Base-by-base conservation (phyloP, 2,888 invertebrate genomes). In the Nephrotoma guestfalica region DNA sequence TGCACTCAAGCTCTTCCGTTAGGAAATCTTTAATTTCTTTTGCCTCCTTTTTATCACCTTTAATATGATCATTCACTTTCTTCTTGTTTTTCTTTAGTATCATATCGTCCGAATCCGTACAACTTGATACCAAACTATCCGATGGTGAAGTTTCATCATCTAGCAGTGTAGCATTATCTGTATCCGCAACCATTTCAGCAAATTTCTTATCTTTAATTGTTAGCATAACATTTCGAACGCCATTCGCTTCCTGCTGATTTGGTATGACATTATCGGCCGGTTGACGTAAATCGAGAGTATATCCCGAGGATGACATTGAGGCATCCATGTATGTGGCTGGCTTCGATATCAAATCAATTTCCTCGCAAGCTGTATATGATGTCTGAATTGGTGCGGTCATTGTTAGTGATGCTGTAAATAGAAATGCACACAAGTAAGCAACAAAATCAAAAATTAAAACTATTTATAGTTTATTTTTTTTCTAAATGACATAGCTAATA, bases 71-170 rank as follows among this genome's bases (percentile, higher is more conserved):
- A 83, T 71, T 87, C 83, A 86, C 42, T 83, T 83, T 89, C 83
- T 90, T 90, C 87, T 91, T 91, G 88, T 90, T 89, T 87, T 88
- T 88, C 83, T 87, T 87, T 0, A 86, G 88, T 0, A 89, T 90
- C 1, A 89, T 88, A 86, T 90, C 90, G 86, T 92, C 91, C 0
- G 91, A 91, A 84, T 91, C 91, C 5, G 91, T 90, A 9, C 87
- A 87, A 88, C 91, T 91, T 88, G 91, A 91, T 88, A 96, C 94
- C 86, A 96, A 91, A 89, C 96, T 96, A 89, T 96, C 96, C 0
- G 96, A 96, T 13, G 97, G 97, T 0, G 96, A 96, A 0, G 96
- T 96, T 90, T 97, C 96, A 89, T 97, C 96, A 88, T 96, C 96
- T 43, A 97, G 92, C 45, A 96, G 91, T 87, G 94, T 94, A 0